Conservation (phyloP, 2,797 vertebrate genomes). For the Acrocephalus scirpaceus region DNA sequence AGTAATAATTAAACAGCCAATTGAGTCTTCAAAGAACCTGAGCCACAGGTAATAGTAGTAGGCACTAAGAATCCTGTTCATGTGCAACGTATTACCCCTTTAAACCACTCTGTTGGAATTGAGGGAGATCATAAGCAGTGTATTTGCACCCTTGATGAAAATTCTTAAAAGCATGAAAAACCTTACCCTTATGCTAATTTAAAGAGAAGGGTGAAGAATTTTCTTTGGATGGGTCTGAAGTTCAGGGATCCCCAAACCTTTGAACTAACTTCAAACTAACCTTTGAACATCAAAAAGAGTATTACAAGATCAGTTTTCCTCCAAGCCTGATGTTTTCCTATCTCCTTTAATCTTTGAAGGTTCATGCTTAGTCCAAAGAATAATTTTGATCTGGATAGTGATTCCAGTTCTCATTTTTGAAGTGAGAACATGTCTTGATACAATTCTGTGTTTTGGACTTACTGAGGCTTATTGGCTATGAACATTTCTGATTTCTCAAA, state of each 20-base stretch:
- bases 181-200: neutral
- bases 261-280: too few species aligned
- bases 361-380: neutral
- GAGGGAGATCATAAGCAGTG: neutral
- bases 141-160: neutral
- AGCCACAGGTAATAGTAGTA: neutral
- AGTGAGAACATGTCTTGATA: neutral
- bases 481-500: neutral
- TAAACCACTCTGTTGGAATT: neutral
- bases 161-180: neutral
- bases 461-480: neutral
- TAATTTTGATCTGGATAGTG: neutral
- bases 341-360: neutral
- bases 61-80: neutral
- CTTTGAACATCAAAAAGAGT: neutral
- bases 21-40: neutral
- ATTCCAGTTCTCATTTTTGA: neutral
- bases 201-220: neutral
- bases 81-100: neutral
- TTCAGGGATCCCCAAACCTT: rapidly evolving
- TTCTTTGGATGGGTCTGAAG: neutral
- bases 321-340: neutral
- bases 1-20: neutral
- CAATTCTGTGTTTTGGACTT: neutral
- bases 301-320: neutral